Base-by-base conservation (phyloP, 2,888 invertebrate species). In the Phengaris arion region DNA sequence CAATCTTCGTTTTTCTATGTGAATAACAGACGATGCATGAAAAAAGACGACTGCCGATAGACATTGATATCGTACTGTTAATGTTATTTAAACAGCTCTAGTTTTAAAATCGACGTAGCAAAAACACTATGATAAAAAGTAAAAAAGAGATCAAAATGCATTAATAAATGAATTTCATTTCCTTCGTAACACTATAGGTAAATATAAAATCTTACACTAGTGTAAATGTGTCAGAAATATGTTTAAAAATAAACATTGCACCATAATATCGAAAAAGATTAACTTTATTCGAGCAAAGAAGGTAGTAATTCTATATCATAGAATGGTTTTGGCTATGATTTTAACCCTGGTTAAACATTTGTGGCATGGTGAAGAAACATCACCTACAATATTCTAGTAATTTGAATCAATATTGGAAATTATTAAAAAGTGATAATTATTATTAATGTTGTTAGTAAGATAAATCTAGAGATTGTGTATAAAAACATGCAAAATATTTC, bases 41-140 rank as follows among this genome's bases (percentile, higher is more conserved):
- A 35, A 35, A 35, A 35, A 35, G 35, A 35, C 35, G 0, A 35
- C 2, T 35, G 35, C 35, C 35, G 35, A 35, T 3, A 35, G 35
- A 35, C 35, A 35, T 2, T 35, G 35, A 35, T 4, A 35, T 35
- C 35, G 0, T 35, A 4, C 4, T 3, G 2, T 35, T 35, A 5
- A 55, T 55, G 0, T 55, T 55, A 2, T 79, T 80, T 52, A 35
- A 69, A 48, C 70, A 22, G 51, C 51, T 51, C 22, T 12, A 70
- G 7, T 35, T 52, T 13, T 72, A 35, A 54, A 72, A 35, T 13
- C 72, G 13, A 72, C 52, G 35, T 54, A 22, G 54, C 13, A 35
- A 48, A 70, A 72, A 70, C 15, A 46, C 45, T 69, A 48, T 69
- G 35, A 72, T 72, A 72, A 72, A 59, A 72, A 52, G 22, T 22